phyloP scores from a whole-genome alignment of 1,140 invertebrate genomes.

The Cydia splendana region DNA sequence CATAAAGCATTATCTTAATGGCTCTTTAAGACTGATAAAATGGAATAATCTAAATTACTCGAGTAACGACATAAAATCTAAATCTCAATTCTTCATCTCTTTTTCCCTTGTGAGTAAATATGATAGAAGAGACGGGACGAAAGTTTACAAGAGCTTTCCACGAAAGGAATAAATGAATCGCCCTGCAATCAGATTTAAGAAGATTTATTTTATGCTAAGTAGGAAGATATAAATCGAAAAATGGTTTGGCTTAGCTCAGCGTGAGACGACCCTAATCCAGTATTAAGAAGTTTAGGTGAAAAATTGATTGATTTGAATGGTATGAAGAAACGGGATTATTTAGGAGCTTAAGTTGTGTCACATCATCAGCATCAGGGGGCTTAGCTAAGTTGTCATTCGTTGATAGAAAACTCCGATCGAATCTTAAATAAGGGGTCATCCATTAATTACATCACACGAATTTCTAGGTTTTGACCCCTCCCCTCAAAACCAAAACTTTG shows the following conservation, averaged over 20 bases:
- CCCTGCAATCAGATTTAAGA: slow-evolving; percentile 12
- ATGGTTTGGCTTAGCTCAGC: neutral
- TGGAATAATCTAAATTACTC: neutral
- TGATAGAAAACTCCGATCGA: too few relatives aligned
- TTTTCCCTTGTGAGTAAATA: neutral
- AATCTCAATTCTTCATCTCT: neutral
- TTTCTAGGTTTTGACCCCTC: too few relatives aligned
- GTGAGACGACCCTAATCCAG: neutral
- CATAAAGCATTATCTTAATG: slow-evolving; percentile 17
- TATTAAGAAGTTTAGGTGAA: neutral
- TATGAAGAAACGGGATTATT: neutral
- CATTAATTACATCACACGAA: too few relatives aligned
- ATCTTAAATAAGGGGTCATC: too few relatives aligned
- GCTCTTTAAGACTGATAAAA: neutral
- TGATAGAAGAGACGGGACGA: neutral
- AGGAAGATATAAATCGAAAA: slow-evolving; percentile 7
- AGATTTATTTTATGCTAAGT: slow-evolving; percentile 28
- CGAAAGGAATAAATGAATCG: neutral
- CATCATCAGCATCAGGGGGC: too few relatives aligned
- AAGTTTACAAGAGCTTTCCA: neutral
- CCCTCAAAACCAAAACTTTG: too few relatives aligned
- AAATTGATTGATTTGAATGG: neutral
- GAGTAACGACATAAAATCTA: neutral
- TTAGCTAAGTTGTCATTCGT: too few relatives aligned
- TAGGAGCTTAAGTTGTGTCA: too few relatives aligned